Conservation (phyloP, 2,888 invertebrate genomes). For the Griposia aprilina region DNA sequence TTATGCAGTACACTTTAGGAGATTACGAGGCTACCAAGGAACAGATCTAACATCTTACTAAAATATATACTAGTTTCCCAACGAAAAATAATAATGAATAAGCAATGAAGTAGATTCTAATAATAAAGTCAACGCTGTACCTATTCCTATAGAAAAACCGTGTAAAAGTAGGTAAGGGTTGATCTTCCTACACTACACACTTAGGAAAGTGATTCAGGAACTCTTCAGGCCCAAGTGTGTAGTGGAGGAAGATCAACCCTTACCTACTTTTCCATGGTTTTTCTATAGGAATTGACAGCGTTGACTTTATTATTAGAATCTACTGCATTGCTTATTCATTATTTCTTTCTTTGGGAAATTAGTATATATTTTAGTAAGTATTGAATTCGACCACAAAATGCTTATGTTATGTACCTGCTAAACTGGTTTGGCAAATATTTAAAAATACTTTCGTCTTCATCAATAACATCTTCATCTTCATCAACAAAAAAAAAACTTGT, state of each 20-base stretch:
- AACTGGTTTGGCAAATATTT: slow-evolving; percentile 20
- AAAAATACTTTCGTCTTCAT: neutral
- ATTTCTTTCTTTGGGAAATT: neutral
- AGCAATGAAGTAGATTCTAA: neutral
- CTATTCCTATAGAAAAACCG: neutral
- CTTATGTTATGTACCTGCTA: slow-evolving; percentile 21
- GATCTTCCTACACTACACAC: neutral
- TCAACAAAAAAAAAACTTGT: neutral
- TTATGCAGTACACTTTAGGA: neutral
- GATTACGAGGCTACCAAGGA: neutral
- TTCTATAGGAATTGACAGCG: neutral
- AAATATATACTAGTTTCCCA: neutral
- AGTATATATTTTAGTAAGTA: neutral
- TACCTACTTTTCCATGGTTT: neutral
- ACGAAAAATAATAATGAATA: neutral
- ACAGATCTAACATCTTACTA: neutral
- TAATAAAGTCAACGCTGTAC: neutral
- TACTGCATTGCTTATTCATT: neutral
- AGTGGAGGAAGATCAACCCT: neutral
- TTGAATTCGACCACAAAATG: slow-evolving; percentile 20
- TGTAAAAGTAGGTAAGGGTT: neutral
- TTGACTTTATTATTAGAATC: neutral
- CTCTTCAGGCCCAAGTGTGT: too few relatives aligned
- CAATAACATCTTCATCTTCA: neutral
- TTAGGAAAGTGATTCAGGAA: too few relatives aligned